These are phyloP conservation scores for Cydia splendana DNA, from an alignment of 1,140 invertebrate species.

Conservation along the genomic window DNA sequence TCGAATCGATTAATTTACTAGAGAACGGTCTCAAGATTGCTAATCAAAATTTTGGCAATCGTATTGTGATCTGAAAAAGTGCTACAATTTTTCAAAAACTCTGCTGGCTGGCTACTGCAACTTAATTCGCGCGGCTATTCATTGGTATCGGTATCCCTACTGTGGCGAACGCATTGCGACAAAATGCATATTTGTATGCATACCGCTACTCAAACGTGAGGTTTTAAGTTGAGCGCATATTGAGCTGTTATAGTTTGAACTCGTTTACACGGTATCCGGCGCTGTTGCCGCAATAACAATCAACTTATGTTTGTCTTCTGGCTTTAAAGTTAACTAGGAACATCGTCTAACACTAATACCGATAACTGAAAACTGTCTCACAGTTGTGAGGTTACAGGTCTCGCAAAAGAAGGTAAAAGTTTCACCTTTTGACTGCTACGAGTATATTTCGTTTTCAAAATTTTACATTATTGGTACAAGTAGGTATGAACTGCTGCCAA, in stretches of 20 bases:
- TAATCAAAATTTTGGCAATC: too few species aligned
- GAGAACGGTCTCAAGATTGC: too few species aligned
- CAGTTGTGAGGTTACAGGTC: neutral
- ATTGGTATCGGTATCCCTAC: neutral
- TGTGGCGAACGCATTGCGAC: neutral
- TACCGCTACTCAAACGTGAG: slow-evolving; percentile 2
- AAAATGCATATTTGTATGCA: slow-evolving; percentile 6
- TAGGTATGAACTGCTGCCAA: too few species aligned
- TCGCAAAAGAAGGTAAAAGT: too few species aligned
- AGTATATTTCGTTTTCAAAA: too few species aligned
- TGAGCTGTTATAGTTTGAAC: slow-evolving; percentile 9
- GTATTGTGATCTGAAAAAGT: too few species aligned
- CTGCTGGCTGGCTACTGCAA: too few species aligned
- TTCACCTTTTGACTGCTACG: too few species aligned
- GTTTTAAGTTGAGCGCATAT: slow-evolving; percentile 6
- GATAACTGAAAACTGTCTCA: neutral
- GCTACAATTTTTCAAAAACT: too few species aligned
- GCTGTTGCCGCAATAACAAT: neutral
- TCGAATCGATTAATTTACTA: too few species aligned
- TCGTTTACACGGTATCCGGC: slow-evolving; percentile 5
- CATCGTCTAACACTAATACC: neutral
- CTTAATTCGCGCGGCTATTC: too few species aligned
- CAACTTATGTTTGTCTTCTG: neutral
- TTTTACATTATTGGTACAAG: too few species aligned
- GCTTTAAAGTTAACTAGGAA: neutral